Evolutionary conservation across 2,888 invertebrate species (phyloP), one percentile per base, ranked within the genome.

Genomic region (Microctonus aethiopoides): DNA sequence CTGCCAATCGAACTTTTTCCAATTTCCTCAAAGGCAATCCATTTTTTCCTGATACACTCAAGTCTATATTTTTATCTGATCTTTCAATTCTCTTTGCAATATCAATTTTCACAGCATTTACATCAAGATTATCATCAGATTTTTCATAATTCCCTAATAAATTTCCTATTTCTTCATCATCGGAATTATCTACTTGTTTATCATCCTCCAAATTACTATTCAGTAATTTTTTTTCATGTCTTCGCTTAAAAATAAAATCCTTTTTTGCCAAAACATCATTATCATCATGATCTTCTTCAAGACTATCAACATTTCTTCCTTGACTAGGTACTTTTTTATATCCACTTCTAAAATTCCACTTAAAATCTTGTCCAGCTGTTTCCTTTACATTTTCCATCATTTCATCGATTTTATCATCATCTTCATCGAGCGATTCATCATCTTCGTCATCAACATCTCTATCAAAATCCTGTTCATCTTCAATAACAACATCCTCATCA

Each of bases 1-100:
- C 81, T 3, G 81, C 83, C 51, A 73, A 71, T 72, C 80, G 78
- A 1, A 84, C 81, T 71, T 83, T 84, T 67, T 84, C 82, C 7
- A 83, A 71, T 68, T 82, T 82, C 59, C 75, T 73, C 2, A 74
- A 67, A 3, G 75, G 65, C 4, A 73, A 6, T 2, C 62, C 26
- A 32, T 71, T 64, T 39, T 67, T 34, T n/a, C 61, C 39, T 11
- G 20, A 9, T 20, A 36, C 20, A 2, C 2, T 20, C 36, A 13
- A 11, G n/a, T 39, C 39, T 13, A 2, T 3, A 11, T 39, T 13
- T 13, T 39, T 3, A 13, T 39, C 39, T 4, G 39, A 39, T n/a
- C 54, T 26, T 6, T 65, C 36, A 6, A 9, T 16, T 13, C 65
- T 72, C 22, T 71, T 61, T 2, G 60, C 52, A 20, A 74, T 67